Conservation (phyloP, 2,888 invertebrate species). For the Pandemis corylana region DNA sequence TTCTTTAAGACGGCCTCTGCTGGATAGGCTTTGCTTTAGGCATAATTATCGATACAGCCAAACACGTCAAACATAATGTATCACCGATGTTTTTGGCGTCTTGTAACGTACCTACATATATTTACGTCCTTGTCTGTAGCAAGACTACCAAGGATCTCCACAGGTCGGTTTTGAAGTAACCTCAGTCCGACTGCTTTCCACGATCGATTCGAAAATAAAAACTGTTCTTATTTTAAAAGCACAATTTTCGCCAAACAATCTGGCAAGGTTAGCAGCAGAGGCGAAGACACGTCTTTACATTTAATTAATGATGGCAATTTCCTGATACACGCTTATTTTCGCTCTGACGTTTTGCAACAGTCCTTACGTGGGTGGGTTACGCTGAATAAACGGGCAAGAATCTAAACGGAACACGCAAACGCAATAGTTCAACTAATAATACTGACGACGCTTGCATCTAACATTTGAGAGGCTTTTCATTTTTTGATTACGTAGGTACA, state of each 20-base stretch:
- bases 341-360: slow-evolving; percentile 16
- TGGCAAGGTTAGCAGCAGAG: slow-evolving; percentile 16
- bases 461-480: background rate
- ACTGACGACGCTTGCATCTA: background rate
- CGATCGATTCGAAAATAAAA: background rate
- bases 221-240: background rate
- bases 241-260: slow-evolving; percentile 16
- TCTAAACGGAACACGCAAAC: background rate
- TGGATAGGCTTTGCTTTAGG: too few species aligned
- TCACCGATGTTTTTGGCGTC: too few species aligned
- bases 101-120: too few species aligned
- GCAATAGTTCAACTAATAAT: background rate
- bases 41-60: too few species aligned
- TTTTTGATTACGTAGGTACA: too few species aligned
- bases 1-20: too few species aligned
- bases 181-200: too few species aligned
- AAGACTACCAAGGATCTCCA: too few species aligned
- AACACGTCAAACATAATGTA: too few species aligned
- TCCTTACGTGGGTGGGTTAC: slow-evolving; percentile 27
- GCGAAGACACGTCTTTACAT: slow-evolving; percentile 20
- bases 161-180: too few species aligned
- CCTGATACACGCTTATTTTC: slow-evolving; percentile 23
- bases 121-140: too few species aligned
- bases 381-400: slow-evolving; percentile 13
- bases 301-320: slow-evolving; percentile 29